A percentile compares a stretch with the other conserved stretches of the same genome.
phyloP scores from a whole-genome alignment of 2,888 invertebrate genomes.

The Merodon equestris region DNA sequence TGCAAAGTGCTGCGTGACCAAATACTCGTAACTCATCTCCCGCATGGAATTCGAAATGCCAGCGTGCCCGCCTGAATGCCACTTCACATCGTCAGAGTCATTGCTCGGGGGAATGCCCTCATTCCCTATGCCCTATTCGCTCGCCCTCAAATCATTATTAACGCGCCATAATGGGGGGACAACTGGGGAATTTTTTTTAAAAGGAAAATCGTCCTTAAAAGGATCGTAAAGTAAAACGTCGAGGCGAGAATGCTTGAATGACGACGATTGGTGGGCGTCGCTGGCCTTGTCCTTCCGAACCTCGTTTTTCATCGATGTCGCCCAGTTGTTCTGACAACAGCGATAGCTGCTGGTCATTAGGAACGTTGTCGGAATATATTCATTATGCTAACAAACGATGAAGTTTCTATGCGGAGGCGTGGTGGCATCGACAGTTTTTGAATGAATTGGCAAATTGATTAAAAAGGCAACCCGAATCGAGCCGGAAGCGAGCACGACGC shows the following conservation, averaged over 20 bases:
- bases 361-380: slow-evolving; percentile 49
- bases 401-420: slow-evolving; percentile 4
- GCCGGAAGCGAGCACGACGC: slow-evolving; percentile 48
- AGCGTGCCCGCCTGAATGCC: slow-evolving; percentile 52
- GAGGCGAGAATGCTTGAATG: slow-evolving; percentile 11
- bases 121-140: not conserved
- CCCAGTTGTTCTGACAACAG: slow-evolving; percentile 3
- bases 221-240: slow-evolving; percentile 50
- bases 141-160: not conserved
- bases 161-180: slow-evolving; percentile 4
- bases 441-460: slow-evolving; percentile 61
- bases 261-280: slow-evolving; percentile 4
- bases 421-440: slow-evolving; percentile 16
- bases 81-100: slow-evolving; percentile 45
- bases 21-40: slow-evolving; percentile 46
- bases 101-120: slow-evolving; percentile 21
- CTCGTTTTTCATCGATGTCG: too few species aligned
- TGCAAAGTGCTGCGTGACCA: slow-evolving; percentile 49
- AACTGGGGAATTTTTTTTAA: slow-evolving; percentile 49
- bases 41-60: slow-evolving; percentile 51
- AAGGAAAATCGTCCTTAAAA: slow-evolving; percentile 63
- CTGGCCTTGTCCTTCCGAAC: slow-evolving; percentile 53
- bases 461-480: slow-evolving; percentile 23
- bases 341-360: slow-evolving; percentile 54
- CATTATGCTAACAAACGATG: slow-evolving; percentile 42